Conservation (phyloP, 2,797 vertebrate genomes). For the Melanotaenia maccullochi region DNA sequence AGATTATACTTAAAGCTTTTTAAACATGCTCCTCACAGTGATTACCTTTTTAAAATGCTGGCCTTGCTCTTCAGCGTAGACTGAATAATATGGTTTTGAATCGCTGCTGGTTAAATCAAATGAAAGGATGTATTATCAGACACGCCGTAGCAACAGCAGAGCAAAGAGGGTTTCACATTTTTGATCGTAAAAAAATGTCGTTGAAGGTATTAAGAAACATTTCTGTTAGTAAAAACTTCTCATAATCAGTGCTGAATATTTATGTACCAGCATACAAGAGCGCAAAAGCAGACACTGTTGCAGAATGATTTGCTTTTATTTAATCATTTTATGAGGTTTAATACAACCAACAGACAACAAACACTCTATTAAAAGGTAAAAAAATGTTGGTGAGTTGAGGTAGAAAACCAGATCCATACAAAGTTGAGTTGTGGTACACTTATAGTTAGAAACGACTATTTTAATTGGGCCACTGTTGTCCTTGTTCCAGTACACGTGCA, state of each 20-base stretch:
- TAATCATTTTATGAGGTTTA: too few relatives aligned
- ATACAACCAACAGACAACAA: too few relatives aligned
- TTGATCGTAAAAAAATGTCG: neutral
- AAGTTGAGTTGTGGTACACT: too few relatives aligned
- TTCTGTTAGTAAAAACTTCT: too few relatives aligned
- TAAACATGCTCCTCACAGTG: neutral
- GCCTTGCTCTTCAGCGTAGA: neutral
- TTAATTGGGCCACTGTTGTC: too few relatives aligned
- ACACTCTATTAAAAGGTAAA: too few relatives aligned
- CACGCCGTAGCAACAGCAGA: neutral
- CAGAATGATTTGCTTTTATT: too few relatives aligned
- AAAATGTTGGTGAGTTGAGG: too few relatives aligned
- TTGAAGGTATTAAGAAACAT: neutral
- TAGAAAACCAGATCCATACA: too few relatives aligned
- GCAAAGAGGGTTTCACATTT: neutral
- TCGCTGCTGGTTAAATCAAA: neutral
- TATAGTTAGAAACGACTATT: too few relatives aligned
- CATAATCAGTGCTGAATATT: neutral
- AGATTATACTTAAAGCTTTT: neutral
- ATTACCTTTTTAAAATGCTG: constrained; percentile 1
- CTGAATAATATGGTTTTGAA: neutral
- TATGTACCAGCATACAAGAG: neutral
- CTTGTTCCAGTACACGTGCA: too few relatives aligned
- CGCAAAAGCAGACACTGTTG: too few relatives aligned
- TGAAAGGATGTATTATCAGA: neutral